phyloP scores from a whole-genome alignment of 92 coral and sea anemone species.

The Diadumene lineata region DNA sequence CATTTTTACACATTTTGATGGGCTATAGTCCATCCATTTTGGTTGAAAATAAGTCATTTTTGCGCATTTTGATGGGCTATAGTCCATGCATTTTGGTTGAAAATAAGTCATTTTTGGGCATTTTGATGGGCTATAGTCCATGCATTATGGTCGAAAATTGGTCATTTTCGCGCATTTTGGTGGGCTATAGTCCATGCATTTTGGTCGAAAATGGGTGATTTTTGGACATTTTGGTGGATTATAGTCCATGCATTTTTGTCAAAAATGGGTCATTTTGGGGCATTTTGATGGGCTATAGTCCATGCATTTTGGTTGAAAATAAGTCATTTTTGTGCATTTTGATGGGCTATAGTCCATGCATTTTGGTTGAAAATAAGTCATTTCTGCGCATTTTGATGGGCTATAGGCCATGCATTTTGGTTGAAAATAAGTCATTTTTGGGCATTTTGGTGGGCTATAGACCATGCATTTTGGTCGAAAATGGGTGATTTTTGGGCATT shows the following conservation, averaged over 20 bases:
- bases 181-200: not conserved
- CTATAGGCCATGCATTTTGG: not conserved
- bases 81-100: not conserved
- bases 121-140: not conserved
- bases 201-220: not conserved
- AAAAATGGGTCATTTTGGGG: not conserved
- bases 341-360: not conserved
- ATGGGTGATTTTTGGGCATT: not conserved
- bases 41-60: not conserved
- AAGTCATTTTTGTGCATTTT: not conserved
- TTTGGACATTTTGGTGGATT: not conserved
- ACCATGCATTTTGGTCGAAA: not conserved
- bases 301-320: not conserved
- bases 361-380: not conserved
- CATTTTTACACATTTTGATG: not conserved
- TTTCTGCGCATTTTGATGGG: not conserved
- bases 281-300: not conserved
- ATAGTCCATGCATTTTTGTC: not conserved
- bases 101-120: not conserved
- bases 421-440: too few species aligned
- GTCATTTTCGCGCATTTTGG: not conserved
- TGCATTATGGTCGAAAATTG: not conserved
- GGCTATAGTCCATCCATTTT: not conserved
- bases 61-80: not conserved
- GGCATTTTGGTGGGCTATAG: not conserved